Conservation (phyloP, 2,113 vertebrate genomes). For the Cepphus grylle region DNA sequence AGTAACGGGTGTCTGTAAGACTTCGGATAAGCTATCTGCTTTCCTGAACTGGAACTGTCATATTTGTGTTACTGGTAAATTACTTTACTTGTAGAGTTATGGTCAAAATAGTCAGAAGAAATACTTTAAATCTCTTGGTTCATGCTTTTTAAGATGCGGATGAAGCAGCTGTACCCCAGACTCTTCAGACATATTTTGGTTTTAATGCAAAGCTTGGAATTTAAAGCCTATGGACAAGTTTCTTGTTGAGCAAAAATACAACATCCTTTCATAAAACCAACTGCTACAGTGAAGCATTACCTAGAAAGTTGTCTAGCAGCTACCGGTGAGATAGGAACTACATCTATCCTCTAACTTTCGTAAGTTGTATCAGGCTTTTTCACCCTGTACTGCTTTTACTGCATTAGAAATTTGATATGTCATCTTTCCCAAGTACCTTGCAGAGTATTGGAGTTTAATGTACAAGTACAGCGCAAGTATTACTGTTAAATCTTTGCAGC, state of each 20-base stretch:
- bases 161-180: background rate
- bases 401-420: background rate
- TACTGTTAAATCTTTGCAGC: background rate
- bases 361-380: background rate
- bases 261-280: background rate
- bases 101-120: background rate
- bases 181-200: background rate
- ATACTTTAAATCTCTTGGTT: background rate
- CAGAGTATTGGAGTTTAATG: background rate
- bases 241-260: background rate
- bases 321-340: background rate
- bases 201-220: background rate
- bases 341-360: background rate
- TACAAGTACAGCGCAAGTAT: background rate
- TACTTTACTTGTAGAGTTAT: background rate
- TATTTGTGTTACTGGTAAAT: background rate
- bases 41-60: background rate
- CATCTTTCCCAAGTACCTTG: background rate
- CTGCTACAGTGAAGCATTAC: fast-evolving
- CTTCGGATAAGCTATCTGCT: background rate
- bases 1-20: background rate
- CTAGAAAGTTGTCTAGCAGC: background rate
- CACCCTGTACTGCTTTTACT: background rate
- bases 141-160: background rate
- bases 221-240: background rate